Evolutionary conservation across 2,888 invertebrate species (phyloP).

Genomic region (Eristalis intricaria): DNA sequence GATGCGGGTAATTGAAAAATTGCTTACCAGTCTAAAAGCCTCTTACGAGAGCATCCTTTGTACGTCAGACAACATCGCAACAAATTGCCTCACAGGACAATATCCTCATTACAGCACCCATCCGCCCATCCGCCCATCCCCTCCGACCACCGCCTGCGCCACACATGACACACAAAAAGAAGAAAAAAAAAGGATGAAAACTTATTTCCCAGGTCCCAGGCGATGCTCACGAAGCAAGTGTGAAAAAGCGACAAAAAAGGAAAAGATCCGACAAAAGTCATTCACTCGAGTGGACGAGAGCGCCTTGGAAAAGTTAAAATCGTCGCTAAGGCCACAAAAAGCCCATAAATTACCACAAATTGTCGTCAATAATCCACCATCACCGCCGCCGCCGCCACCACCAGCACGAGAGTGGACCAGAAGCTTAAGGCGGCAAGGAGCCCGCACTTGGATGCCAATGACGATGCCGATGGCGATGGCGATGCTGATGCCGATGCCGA

Average conservation of each 20-base stretch:
- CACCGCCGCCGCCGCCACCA: background rate
- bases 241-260: background rate
- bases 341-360: conserved; percentile 78
- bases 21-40: conserved; percentile 65
- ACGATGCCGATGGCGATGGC: background rate
- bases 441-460: background rate
- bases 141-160: background rate
- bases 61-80: conserved; percentile 35
- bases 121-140: conserved; percentile 6
- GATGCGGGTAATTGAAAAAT: conserved; percentile 58
- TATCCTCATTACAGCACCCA: conserved; percentile 63
- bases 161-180: background rate
- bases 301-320: conserved; percentile 63
- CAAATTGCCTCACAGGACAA: conserved; percentile 66
- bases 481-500: conserved; percentile 8
- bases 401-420: background rate
- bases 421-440: conserved; percentile 4
- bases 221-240: background rate
- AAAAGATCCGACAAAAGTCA: conserved; percentile 49
- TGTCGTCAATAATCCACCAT: conserved; percentile 76
- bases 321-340: conserved; percentile 67
- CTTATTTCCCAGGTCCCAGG: conserved; percentile 13
- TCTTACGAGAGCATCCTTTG: conserved; percentile 33
- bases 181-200: conserved; percentile 33
- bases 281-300: conserved; percentile 34